Evolutionary conservation across 2,113 vertebrate genomes (phyloP).

Genomic region (Asarcornis scutulata): DNA sequence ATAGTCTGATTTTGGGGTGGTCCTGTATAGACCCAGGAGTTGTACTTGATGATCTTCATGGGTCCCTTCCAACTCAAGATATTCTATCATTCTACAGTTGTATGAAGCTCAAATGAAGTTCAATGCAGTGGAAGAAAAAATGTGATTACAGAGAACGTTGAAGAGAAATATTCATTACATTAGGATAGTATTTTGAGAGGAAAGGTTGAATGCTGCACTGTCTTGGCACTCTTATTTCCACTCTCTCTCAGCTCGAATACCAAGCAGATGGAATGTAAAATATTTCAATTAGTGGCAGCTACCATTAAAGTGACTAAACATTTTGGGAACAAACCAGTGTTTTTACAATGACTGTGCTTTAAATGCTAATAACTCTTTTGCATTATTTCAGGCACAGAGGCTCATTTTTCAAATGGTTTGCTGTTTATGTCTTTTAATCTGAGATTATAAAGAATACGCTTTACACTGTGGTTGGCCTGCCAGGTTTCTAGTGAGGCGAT

Average conservation of each 20-base stretch:
- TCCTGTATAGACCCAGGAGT: no score
- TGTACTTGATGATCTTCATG: no score
- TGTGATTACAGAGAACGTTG: background rate
- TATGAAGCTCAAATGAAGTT: background rate
- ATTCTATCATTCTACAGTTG: no score
- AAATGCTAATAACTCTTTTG: background rate
- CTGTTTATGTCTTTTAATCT: background rate
- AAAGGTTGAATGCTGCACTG: background rate
- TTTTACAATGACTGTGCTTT: background rate
- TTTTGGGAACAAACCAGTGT: fast-evolving
- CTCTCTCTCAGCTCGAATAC: background rate
- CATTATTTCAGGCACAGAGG: background rate
- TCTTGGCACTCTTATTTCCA: background rate
- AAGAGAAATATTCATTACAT: background rate
- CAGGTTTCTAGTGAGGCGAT: background rate
- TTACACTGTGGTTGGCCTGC: background rate
- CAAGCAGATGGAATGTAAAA: background rate
- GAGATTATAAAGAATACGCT: background rate
- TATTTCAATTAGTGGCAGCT: background rate
- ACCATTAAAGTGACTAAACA: background rate
- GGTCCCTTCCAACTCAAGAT: no score
- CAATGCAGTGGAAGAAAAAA: background rate
- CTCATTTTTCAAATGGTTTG: background rate
- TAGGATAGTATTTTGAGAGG: background rate
- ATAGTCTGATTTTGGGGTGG: no score